Percentiles rank a stretch among this genome's conserved stretches.
These are phyloP conservation scores for Spea bombifrons DNA, from an alignment of 2,113 vertebrate species.

Conservation along the genomic window DNA sequence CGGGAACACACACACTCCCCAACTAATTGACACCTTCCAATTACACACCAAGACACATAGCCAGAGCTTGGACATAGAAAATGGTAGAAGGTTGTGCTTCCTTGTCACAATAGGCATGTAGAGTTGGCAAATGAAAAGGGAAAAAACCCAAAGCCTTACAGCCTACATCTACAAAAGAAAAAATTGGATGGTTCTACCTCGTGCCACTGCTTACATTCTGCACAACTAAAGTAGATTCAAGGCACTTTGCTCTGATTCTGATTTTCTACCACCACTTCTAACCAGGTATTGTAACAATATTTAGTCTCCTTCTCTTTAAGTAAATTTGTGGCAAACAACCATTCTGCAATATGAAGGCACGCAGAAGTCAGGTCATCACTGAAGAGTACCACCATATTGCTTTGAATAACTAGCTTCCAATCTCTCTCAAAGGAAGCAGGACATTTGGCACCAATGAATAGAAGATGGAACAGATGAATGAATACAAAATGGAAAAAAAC, in stretches of 20 bases:
- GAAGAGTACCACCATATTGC: conserved; percentile 34
- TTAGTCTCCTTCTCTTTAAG: not conserved
- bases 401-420: conserved; percentile 33
- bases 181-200: not conserved
- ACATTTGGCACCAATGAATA: conserved; percentile 24
- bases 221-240: conserved; percentile 26
- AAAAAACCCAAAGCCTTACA: too few relatives aligned
- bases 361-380: conserved; percentile 28
- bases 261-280: not conserved
- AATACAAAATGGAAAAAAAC: not conserved
- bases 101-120: too few relatives aligned
- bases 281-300: conserved; percentile 2
- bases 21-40: too few relatives aligned
- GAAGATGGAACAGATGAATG: too few relatives aligned
- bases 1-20: too few relatives aligned
- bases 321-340: conserved; percentile 12
- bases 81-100: too few relatives aligned
- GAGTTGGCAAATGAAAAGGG: too few relatives aligned
- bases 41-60: too few relatives aligned
- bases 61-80: too few relatives aligned
- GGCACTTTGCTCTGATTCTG: conserved; percentile 36
- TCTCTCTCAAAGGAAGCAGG: conserved; percentile 15
- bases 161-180: too few relatives aligned
- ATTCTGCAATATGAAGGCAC: conserved; percentile 36
- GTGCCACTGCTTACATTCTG: conserved; percentile 10